Percentiles rank a stretch among this genome's conserved stretches.
Evolutionary conservation across 2,888 invertebrate species (phyloP).

Genomic region (Conistra vaccinii): DNA sequence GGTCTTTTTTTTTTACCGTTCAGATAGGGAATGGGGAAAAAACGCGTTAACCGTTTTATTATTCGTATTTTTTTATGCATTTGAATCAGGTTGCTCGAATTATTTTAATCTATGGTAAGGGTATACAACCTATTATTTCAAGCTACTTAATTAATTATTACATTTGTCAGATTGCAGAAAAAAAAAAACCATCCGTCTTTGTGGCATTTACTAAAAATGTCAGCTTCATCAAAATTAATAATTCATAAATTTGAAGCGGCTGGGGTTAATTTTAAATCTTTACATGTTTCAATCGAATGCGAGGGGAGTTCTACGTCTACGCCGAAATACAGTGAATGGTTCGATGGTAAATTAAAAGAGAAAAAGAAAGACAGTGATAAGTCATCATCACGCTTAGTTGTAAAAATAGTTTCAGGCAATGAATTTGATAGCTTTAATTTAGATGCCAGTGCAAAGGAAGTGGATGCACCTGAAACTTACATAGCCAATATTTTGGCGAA

Average conservation of each 20-base stretch:
- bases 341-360: constrained; percentile 75
- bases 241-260: constrained; percentile 84
- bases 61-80: neutral
- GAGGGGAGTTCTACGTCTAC: constrained; percentile 70
- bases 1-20: neutral
- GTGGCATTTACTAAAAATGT: constrained; percentile 78
- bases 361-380: constrained; percentile 77
- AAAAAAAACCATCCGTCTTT: constrained; percentile 45
- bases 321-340: constrained; percentile 82
- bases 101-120: constrained; percentile 25
- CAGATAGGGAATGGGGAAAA: no score
- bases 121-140: constrained; percentile 22
- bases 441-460: constrained; percentile 80
- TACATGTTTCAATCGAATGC: constrained; percentile 80
- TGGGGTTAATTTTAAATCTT: constrained; percentile 80
- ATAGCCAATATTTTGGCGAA: constrained; percentile 53
- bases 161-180: constrained; percentile 5
- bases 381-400: constrained; percentile 82
- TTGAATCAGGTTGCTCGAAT: neutral
- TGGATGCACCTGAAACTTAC: constrained; percentile 64
- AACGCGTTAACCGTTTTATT: neutral
- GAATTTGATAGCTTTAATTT: constrained; percentile 79
- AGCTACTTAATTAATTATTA: neutral
- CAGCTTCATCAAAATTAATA: constrained; percentile 82
- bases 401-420: constrained; percentile 82